phyloP scores from a whole-genome alignment of 2,888 invertebrate species.

The Eustalomyia histrio region DNA sequence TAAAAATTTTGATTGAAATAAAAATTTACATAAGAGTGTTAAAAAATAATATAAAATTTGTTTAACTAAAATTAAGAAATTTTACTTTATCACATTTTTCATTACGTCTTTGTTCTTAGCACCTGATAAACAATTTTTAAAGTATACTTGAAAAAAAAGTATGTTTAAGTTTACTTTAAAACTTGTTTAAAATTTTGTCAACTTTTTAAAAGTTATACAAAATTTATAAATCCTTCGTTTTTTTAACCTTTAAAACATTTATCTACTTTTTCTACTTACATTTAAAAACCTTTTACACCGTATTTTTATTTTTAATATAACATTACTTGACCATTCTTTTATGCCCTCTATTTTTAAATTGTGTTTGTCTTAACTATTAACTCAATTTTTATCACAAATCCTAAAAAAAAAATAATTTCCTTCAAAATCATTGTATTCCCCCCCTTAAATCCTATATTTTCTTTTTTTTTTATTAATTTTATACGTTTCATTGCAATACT shows the following conservation, averaged over 20 bases:
- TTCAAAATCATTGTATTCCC: constrained; percentile 28
- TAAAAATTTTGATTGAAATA: constrained; percentile 56
- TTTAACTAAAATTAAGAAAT: constrained; percentile 59
- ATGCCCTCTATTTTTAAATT: background rate
- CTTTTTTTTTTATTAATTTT: too few species aligned
- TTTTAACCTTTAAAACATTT: constrained; percentile 34
- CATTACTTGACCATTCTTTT: constrained; percentile 1
- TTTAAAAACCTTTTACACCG: constrained; percentile 47
- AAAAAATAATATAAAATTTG: background rate
- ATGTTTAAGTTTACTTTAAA: constrained; percentile 65
- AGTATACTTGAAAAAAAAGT: constrained; percentile 50
- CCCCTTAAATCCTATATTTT: constrained; percentile 52
- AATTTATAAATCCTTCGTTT: constrained; percentile 8
- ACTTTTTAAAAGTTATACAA: constrained; percentile 55
- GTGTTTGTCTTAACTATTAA: constrained; percentile 29
- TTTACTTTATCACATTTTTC: constrained; percentile 78
- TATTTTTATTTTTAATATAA: constrained; percentile 35
- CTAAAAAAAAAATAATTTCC: constrained; percentile 56
- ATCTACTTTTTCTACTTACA: constrained; percentile 46
- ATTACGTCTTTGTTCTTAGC: constrained; percentile 80
- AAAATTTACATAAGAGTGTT: background rate
- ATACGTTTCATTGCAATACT: constrained; percentile 59
- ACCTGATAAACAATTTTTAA: constrained; percentile 71
- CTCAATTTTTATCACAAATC: constrained; percentile 67
- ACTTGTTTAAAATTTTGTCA: constrained; percentile 53